These are phyloP conservation scores for Phyllopteryx taeniolatus DNA, from an alignment of 2,113 vertebrate species.

Conservation along the genomic window DNA sequence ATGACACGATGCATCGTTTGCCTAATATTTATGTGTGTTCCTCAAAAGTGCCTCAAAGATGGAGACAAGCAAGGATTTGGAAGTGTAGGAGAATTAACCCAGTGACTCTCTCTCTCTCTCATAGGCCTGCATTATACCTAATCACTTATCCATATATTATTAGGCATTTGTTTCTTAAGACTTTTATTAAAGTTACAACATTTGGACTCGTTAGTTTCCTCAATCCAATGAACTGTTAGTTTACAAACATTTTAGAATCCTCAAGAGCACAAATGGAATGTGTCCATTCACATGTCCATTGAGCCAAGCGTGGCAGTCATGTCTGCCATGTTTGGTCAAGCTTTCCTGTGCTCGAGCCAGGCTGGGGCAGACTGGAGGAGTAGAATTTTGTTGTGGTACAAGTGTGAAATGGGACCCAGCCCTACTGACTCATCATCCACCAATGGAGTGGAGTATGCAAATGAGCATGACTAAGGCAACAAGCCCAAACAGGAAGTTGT, in stretches of 20 bases:
- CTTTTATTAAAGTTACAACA: neutral
- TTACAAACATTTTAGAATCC: neutral
- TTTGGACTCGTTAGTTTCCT: neutral
- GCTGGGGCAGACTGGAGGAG: constrained; percentile 23
- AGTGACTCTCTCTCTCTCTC: no score
- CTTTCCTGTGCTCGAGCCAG: constrained; percentile 40
- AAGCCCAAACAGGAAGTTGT: constrained; percentile 66
- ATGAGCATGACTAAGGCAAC: constrained; percentile 41
- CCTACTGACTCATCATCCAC: constrained; percentile 67
- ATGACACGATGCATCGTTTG: no score
- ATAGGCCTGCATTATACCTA: no score
- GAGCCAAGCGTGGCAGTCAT: constrained; percentile 9
- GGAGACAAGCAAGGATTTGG: no score
- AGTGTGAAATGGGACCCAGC: constrained; percentile 46
- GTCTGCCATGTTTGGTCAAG: constrained; percentile 59
- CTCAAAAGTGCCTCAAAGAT: no score
- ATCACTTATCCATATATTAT: no score
- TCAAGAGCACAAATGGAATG: constrained; percentile 4
- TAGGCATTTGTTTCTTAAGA: neutral
- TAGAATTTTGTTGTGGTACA: constrained; percentile 55
- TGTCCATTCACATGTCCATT: constrained; percentile 29
- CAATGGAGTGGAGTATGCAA: constrained; percentile 50
- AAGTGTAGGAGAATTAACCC: no score
- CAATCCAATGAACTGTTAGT: neutral
- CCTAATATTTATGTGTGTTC: no score